Evolutionary conservation across 2,888 invertebrate species (phyloP), one percentile per base, ranked within the genome.

Genomic region (Apodemia duryi): DNA sequence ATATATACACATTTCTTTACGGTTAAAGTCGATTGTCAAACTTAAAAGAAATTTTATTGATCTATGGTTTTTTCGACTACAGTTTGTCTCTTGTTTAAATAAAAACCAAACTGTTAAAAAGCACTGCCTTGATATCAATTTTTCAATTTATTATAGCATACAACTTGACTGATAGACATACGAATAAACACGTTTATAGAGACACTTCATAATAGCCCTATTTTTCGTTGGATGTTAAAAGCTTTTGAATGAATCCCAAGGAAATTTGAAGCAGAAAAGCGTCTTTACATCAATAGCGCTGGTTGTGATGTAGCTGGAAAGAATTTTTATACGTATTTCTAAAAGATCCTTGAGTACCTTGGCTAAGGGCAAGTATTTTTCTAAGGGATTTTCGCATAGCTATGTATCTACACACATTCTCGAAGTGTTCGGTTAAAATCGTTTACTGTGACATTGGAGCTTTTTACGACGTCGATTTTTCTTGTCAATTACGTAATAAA

Each of bases 401-500:
- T 60, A 60, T 60, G 35, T 60, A 11, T 35, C 21, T 46, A 29
- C 29, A 57, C 57, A 57, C 57, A 57, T 57, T 57, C 57, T 57
- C 57, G 29, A 61, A 49, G 60, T 46, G 57, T 43, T 61, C 63
- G 21, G 52, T 64, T 32, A 64, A 64, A 66, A 38, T 49, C 65
- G 65, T 70, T 70, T 70, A 72, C 65, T 67, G 69, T 68, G 67
- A 66, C 71, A 72, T 69, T 73, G 73, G 76, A 72, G 77, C 75
- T 71, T 81, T 79, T 82, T 80, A 78, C 75, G 74, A 71, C 70
- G 73, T 77, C 79, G 74, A 79, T 82, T 83, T 80, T 74, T 80
- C 75, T 80, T 79, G 81, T 81, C 82, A 79, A 82, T 81, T 79
- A 81, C 78, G 75, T 75, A 79, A 81, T 83, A 85, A 84, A 82